Evolutionary conservation across 2,888 invertebrate genomes (phyloP), one percentile per base, ranked within the genome.

Genomic region (Papilio gigon): DNA sequence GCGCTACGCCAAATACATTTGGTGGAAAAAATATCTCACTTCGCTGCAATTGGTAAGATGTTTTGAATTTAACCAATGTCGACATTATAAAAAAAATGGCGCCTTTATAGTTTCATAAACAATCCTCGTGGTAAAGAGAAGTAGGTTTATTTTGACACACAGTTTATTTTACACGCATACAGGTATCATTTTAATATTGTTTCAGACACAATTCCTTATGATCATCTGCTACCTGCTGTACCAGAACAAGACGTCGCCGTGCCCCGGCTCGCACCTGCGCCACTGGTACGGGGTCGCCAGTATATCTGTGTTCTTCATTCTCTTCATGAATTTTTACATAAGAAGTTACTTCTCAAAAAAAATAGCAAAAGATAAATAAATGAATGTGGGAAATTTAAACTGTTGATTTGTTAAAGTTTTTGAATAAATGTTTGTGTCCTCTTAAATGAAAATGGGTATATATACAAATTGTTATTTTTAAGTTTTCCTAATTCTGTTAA

Each of bases 1-100:
- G 0, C 82, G 93, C 14, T 95, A 95, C 78, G 94, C 94, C 56
- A 95, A 95, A 78, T 97, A 94, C 79, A 87, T 97, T 2, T 97
- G 97, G 96, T 97, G 97, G 97, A 97, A 97, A 85, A 96, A 95
- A 73, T 96, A 97, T 85, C 93, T 97, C 84, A 97, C 97, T 9
- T 93, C 93, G 74, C 90, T 97, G 75, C 97, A 97, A 83, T 88
- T 97, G 93, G 96, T 96, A 84, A 92, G 90, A 0, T 44, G 44
- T 66, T 37, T 40, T 14, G 44, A 53, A 8, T 17, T 56, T 50
- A 5, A 50, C 25, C 6, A 25, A 5, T 25, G 22, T 20, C 20
- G 22, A 17, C 12, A 47, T 20, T 9, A 9, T 6, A 9, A 3
- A 8, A 8, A 44, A 44, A 9, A 44, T 6, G 17, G 65, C 58